phyloP scores from a whole-genome alignment of 2,888 invertebrate genomes.

The Sycophila texana region DNA sequence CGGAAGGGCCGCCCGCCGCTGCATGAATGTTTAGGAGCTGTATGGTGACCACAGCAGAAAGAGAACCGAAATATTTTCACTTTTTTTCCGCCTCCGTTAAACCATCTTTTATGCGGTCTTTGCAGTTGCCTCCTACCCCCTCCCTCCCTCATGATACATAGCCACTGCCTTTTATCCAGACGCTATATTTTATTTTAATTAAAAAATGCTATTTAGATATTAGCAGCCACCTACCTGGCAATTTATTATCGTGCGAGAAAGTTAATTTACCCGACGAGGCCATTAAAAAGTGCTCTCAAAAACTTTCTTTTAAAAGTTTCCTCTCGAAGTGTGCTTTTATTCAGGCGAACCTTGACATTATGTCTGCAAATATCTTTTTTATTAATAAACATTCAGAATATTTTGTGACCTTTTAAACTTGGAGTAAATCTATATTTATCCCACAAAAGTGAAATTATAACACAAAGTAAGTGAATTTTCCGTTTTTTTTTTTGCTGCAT shows the following conservation, averaged over 20 bases:
- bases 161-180: not conserved
- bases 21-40: constrained; percentile 9
- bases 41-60: constrained; percentile 25
- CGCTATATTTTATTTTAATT: not conserved
- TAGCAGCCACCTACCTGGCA: too few relatives aligned
- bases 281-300: too few relatives aligned
- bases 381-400: too few relatives aligned
- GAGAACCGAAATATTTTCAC: constrained; percentile 37
- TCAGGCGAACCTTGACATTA: too few relatives aligned
- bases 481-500: not conserved
- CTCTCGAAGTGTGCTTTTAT: too few relatives aligned
- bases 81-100: constrained; percentile 17
- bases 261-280: too few relatives aligned
- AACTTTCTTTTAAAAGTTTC: too few relatives aligned
- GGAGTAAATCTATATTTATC: too few relatives aligned
- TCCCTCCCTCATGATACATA: not conserved
- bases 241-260: too few relatives aligned
- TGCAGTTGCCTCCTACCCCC: not conserved
- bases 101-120: constrained; percentile 21
- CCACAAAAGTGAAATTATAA: not conserved
- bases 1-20: constrained; percentile 22
- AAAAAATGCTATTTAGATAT: too few relatives aligned
- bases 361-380: too few relatives aligned
- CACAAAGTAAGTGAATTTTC: not conserved
- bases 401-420: too few relatives aligned